These are phyloP conservation scores for Amphiprion percula DNA, from an alignment of 2,113 vertebrate species.

Conservation along the genomic window DNA sequence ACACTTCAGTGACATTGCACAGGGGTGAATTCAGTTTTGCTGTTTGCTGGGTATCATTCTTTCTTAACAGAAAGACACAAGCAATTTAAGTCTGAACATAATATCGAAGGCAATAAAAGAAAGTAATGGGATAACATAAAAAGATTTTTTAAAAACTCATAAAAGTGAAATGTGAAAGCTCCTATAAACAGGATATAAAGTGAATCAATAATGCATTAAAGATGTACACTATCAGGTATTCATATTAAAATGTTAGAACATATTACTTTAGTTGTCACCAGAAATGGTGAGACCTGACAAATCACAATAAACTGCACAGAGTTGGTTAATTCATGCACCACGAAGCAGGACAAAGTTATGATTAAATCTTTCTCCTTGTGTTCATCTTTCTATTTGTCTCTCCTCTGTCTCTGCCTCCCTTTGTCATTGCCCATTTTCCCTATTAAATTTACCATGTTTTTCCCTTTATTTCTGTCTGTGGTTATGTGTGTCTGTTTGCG, in stretches of 20 bases:
- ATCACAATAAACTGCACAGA: neutral
- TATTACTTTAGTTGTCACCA: neutral
- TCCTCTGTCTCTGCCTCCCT: neutral
- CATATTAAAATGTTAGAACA: neutral
- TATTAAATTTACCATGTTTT: neutral
- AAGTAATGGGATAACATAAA: no score
- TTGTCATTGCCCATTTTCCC: neutral
- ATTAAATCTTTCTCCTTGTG: constrained; percentile 13
- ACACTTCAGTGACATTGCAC: no score
- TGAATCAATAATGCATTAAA: constrained; percentile 4
- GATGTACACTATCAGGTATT: neutral
- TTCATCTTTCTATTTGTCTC: constrained; percentile 16
- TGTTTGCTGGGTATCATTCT: no score
- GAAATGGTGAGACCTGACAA: neutral
- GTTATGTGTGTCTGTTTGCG: neutral
- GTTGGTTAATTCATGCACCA: neutral
- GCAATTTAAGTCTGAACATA: no score
- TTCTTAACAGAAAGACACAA: no score
- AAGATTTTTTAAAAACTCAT: no score
- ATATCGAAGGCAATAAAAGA: no score
- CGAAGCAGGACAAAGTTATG: neutral
- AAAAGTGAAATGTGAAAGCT: no score
- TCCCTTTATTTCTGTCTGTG: constrained; percentile 11
- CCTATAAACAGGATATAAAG: no score
- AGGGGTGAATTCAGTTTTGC: no score